phyloP scores from a whole-genome alignment of 2,888 invertebrate species.

The Elgonia sp. region DNA sequence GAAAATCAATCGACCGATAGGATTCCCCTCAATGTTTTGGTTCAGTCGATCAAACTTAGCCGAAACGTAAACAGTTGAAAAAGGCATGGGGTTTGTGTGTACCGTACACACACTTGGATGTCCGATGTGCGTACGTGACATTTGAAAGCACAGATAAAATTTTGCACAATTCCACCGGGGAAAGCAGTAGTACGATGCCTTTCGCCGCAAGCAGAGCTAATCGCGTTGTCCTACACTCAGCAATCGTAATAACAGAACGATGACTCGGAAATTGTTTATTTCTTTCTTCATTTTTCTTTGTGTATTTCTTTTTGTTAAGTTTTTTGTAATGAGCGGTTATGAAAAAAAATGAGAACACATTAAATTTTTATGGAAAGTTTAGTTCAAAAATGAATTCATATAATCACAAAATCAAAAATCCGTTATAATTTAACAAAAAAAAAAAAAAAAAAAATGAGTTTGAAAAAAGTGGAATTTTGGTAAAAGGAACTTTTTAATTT shows the following conservation, averaged over 20 bases:
- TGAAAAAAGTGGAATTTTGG: too few relatives aligned
- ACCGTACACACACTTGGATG: slow-evolving; percentile 28
- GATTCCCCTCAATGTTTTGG: slow-evolving; percentile 36
- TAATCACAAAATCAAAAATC: too few relatives aligned
- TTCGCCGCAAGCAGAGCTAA: slow-evolving; percentile 70
- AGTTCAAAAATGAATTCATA: too few relatives aligned
- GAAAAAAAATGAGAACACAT: background rate
- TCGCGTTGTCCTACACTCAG: slow-evolving; percentile 60
- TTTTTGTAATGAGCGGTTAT: slow-evolving; percentile 10
- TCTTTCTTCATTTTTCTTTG: slow-evolving; percentile 14
- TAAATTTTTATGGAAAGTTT: slow-evolving; percentile 2
- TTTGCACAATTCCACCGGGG: slow-evolving; percentile 68
- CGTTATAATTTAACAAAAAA: too few relatives aligned
- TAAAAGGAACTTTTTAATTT: too few relatives aligned
- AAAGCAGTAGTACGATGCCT: slow-evolving; percentile 69
- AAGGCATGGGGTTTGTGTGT: slow-evolving; percentile 34
- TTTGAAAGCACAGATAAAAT: slow-evolving; percentile 73
- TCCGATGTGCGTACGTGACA: slow-evolving; percentile 62
- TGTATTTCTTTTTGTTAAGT: slow-evolving; percentile 1
- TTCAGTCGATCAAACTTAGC: slow-evolving; percentile 41
- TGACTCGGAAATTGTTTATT: slow-evolving; percentile 59
- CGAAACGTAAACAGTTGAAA: slow-evolving; percentile 32
- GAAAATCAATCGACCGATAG: too few relatives aligned
- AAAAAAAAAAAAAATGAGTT: too few relatives aligned
- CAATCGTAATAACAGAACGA: slow-evolving; percentile 66